Base-by-base conservation (phyloP, 2,113 vertebrate species). In the Brachypteracias leptosomus region DNA sequence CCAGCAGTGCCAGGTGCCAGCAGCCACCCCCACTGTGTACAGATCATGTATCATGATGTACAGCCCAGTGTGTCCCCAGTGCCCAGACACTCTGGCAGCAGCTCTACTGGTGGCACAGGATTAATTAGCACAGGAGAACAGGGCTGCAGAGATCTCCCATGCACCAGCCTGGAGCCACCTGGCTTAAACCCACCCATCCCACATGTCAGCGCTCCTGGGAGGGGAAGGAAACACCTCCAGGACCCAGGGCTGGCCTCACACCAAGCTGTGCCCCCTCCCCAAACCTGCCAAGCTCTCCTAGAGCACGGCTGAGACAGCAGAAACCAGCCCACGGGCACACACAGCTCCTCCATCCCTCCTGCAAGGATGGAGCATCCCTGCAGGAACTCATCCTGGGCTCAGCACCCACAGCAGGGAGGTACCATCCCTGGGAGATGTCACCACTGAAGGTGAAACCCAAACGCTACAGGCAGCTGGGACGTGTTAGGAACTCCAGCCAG, bases 241-340 rank as follows among this genome's bases (percentile, higher is more conserved):
- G 35, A 31, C 8, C 21, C 2, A 1, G 35, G 38, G 5, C 20
- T 35, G 51, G 51, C 16, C 63, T 20, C 47, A 28, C 40, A 9
- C 15, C 17, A 18, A 2, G 24, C 57, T 20, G 35, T 29, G n/a
- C 7, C 9, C 63, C 38, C 22, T 57, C 42, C 63, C 13, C 16
- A 59, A 24, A 7, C 1, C 33, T 33, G 21, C 76, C 31, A 6
- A 13, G 15, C 80, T 44, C 36, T n/a, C n/a, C n/a, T n/a, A 7
- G 47, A 11, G 31, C 33, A 1, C 1, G 0, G 9, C 57, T 2
- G 3, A 6, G 62, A 3, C 0, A 0, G 42, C 57, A 73, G 24
- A 12, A 22, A 22, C 2, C 68, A 52, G 40, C 63, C 25, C 80
- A 1, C 0, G 14, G 38, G 9, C 36, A 35, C 40, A 8, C 8